phyloP scores from a whole-genome alignment of 1,140 invertebrate genomes.

The Laupala kohalensis region DNA sequence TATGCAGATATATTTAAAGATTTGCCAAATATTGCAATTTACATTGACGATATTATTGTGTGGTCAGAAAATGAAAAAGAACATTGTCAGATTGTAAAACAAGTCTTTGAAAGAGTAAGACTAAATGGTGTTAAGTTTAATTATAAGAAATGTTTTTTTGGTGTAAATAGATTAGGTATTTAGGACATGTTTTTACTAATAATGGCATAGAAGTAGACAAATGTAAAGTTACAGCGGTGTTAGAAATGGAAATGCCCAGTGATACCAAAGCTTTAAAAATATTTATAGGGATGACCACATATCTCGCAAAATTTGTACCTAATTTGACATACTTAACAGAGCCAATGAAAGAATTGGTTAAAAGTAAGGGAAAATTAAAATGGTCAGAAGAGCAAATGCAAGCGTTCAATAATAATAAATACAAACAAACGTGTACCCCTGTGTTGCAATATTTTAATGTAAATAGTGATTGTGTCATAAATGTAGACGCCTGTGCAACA shows the following conservation, averaged over 20 bases:
- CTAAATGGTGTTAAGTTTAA: constrained; percentile 21
- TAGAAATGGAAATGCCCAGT: constrained; percentile 20
- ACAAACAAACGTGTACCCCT: neutral
- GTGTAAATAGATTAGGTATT: constrained; percentile 20
- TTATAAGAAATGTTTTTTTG: constrained; percentile 20
- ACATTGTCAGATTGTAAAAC: constrained; percentile 14
- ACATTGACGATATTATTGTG: constrained; percentile 20
- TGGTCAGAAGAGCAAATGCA: neutral
- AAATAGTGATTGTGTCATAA: constrained; percentile 21
- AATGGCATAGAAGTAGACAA: constrained; percentile 22
- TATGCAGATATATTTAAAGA: constrained; percentile 13
- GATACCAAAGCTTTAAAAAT: constrained; percentile 11
- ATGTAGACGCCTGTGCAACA: constrained; percentile 25
- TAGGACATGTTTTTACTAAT: constrained; percentile 26
- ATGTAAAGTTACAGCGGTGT: constrained; percentile 23
- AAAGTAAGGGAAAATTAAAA: constrained; percentile 8
- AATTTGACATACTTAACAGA: neutral
- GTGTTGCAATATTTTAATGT: constrained; percentile 19
- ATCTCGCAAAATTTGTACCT: constrained; percentile 14
- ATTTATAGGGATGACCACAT: constrained; percentile 14
- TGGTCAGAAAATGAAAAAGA: constrained; percentile 12
- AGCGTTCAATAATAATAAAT: neutral
- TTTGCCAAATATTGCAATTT: constrained; percentile 12
- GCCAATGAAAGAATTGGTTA: neutral
- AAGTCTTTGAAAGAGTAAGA: constrained; percentile 17